phyloP scores from a whole-genome alignment of 2,888 invertebrate genomes.

The Himalopsyche japonica region DNA sequence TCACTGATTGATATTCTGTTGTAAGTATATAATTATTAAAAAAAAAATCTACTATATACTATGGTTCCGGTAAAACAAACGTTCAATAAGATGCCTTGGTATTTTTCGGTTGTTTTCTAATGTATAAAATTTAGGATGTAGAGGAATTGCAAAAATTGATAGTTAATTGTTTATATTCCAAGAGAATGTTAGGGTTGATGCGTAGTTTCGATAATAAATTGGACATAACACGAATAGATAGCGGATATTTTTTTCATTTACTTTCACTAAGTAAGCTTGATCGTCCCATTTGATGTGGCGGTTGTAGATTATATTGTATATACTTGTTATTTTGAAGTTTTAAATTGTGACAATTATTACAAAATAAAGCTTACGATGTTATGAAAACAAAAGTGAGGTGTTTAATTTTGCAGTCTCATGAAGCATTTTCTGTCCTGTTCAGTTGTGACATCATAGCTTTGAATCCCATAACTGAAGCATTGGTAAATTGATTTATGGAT shows the following conservation, averaged over 20 bases:
- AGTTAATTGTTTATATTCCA: background rate
- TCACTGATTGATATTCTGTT: background rate
- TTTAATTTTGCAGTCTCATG: background rate
- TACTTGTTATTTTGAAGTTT: constrained; percentile 7
- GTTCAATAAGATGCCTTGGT: background rate
- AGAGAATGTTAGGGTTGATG: background rate
- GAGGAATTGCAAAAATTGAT: background rate
- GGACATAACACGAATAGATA: background rate
- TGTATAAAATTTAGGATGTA: background rate
- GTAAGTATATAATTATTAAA: background rate
- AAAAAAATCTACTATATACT: background rate
- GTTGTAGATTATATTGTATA: constrained; percentile 11
- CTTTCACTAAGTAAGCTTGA: background rate
- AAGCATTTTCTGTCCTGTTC: too few relatives aligned
- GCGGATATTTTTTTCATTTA: background rate
- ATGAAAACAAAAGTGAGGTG: background rate
- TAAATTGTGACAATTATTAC: background rate
- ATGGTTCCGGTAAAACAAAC: background rate
- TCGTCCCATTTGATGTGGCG: background rate
- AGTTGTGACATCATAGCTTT: too few relatives aligned
- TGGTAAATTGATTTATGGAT: too few relatives aligned
- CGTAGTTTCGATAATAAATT: background rate
- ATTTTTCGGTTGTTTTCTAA: background rate
- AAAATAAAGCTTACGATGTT: constrained; percentile 9
- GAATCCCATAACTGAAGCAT: too few relatives aligned